A percentile compares a stretch with the other conserved stretches of the same genome.
Evolutionary conservation across 2,797 vertebrate species (phyloP).

Genomic region (Knipowitschia caucasica): DNA sequence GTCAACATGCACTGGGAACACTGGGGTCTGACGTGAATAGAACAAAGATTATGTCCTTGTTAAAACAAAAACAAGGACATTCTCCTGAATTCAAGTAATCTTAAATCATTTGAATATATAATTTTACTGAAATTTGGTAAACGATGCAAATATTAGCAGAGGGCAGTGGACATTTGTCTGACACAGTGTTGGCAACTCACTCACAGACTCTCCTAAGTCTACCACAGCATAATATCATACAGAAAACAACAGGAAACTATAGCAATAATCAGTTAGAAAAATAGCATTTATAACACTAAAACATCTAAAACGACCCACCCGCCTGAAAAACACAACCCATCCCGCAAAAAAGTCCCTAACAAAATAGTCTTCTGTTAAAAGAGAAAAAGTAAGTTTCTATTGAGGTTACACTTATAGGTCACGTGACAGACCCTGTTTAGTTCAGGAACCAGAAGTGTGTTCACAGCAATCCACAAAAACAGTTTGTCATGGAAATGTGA

Average conservation of each 20-base stretch:
- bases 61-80: too few species aligned
- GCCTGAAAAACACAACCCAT: conserved; percentile 39
- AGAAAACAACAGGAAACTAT: conserved; percentile 52
- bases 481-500: neutral
- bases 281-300: conserved; percentile 65
- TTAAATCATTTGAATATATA: too few species aligned
- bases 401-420: conserved; percentile 64
- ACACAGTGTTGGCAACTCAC: conserved; percentile 79
- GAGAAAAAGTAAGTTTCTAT: conserved; percentile 34
- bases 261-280: conserved; percentile 69
- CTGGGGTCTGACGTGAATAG: too few species aligned
- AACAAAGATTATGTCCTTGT: too few species aligned
- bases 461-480: conserved; percentile 24
- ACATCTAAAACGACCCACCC: conserved; percentile 61
- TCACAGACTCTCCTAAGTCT: conserved; percentile 68
- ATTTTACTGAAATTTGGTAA: too few species aligned
- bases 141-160: neutral
- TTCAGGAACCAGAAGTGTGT: conserved; percentile 61
- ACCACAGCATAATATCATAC: conserved; percentile 67
- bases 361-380: conserved; percentile 72
- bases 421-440: conserved; percentile 51
- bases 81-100: too few species aligned
- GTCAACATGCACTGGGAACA: too few species aligned
- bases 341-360: conserved; percentile 49
- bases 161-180: conserved; percentile 45